Base-by-base conservation (phyloP, 1,140 invertebrate genomes). In the Aleiodes sp. region DNA sequence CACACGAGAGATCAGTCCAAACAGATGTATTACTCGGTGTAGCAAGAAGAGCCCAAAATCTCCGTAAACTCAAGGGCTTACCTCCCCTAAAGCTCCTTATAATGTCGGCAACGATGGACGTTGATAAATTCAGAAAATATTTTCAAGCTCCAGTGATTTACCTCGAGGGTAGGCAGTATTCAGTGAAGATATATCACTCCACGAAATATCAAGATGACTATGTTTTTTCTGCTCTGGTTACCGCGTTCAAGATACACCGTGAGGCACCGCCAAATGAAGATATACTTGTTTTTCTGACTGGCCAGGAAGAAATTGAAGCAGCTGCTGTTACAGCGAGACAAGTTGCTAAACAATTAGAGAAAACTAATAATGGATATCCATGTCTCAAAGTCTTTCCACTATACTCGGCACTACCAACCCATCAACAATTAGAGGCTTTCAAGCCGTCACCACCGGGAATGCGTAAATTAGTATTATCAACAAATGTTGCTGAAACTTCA, bases 401-500 rank as follows among this genome's bases (percentile, higher is more conserved):
- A 19, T 98, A 96, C 86, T 92, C 96, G 1, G 91, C 95, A 24
- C 81, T 97, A 65, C 90, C 94, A 2, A 89, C 91, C 14, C 85
- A 89, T 19, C 90, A 92, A 74, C 95, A 97, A 84, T 80, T 95
- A 72, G 90, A 92, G 76, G 94, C 93, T 9, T 96, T 97, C 79
- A 86, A 90, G 70, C 86, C 90, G 4, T 88, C 91, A 2, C 87
- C 91, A 10, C 75, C 83, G 10, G 92, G 91, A 63, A 88, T 88
- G 21, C 86, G 98, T 35, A 98, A 98, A 87, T 91, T 99, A 12
- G 92, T 99, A 71, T 85, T 99, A 57, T 91, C 96, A n/a, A 99
- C 98, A 21, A 99, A 99, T 83, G 95, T 99, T 70, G 98, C 98
- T 2, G 98, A 98, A 87, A 98, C 97, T 1, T 98, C 96, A 4